Conservation (phyloP, 2,888 invertebrate species). For the Danaus chrysippus region DNA sequence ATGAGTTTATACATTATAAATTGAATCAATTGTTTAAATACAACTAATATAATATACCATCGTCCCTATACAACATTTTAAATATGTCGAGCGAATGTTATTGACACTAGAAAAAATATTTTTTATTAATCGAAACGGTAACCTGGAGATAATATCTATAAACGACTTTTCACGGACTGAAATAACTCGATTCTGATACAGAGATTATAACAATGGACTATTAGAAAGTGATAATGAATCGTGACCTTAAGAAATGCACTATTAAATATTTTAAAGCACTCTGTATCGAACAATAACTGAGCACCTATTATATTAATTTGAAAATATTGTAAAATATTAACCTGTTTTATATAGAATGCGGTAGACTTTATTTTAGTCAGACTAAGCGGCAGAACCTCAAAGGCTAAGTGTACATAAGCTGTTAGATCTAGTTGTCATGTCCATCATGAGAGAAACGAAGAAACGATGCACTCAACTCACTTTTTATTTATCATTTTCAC, state of each 20-base stretch:
- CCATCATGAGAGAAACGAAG: slow-evolving; percentile 48
- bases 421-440: slow-evolving; percentile 55
- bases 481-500: slow-evolving; percentile 39
- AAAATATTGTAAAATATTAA: no score
- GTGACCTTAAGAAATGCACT: background rate
- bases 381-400: slow-evolving; percentile 25
- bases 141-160: slow-evolving; percentile 25
- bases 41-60: background rate
- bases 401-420: slow-evolving; percentile 20
- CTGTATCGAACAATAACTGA: background rate
- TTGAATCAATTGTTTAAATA: slow-evolving; percentile 19
- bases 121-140: slow-evolving; percentile 12
- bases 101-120: slow-evolving; percentile 14
- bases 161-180: slow-evolving; percentile 26
- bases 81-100: slow-evolving; percentile 9
- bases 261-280: background rate
- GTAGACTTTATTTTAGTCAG: background rate
- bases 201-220: slow-evolving; percentile 26
- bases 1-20: slow-evolving; percentile 20
- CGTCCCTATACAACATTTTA: no score
- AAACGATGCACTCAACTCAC: slow-evolving; percentile 50
- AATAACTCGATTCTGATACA: slow-evolving; percentile 28
- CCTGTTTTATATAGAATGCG: no score
- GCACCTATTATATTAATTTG: no score
- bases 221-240: slow-evolving; percentile 32